A percentile compares a stretch with the other conserved stretches of the same genome.
These are phyloP conservation scores for Rhyacichthys aspro DNA, from an alignment of 2,797 vertebrate genomes.

Conservation along the genomic window DNA sequence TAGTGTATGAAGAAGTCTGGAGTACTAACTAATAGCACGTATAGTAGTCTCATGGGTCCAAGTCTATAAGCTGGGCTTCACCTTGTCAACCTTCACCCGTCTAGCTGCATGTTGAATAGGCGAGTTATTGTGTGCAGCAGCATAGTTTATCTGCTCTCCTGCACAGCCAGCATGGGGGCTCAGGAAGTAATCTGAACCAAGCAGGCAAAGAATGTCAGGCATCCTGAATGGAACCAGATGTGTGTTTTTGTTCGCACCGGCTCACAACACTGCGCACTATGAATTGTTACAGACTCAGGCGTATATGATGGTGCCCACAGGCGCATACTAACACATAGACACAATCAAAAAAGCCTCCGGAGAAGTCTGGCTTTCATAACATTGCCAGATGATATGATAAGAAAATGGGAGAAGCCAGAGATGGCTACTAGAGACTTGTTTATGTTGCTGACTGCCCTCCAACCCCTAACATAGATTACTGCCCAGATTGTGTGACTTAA, in stretches of 20 bases:
- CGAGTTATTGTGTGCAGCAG: constrained; percentile 56
- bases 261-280: constrained; percentile 6
- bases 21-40: constrained; percentile 10
- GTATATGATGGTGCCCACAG: constrained; percentile 9
- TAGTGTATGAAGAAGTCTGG: constrained; percentile 15
- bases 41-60: constrained; percentile 14
- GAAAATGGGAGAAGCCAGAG: constrained; percentile 27
- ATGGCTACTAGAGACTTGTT: constrained; percentile 46
- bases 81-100: constrained; percentile 24
- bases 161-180: constrained; percentile 59
- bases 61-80: constrained; percentile 44
- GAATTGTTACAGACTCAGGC: constrained; percentile 13
- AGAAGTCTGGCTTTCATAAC: constrained; percentile 49
- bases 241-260: constrained; percentile 46
- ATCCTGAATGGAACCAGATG: constrained; percentile 78
- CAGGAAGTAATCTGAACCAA: constrained; percentile 67
- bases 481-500: constrained; percentile 22
- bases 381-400: constrained; percentile 49
- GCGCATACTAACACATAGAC: neutral
- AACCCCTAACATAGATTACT: constrained; percentile 25
- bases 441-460: constrained; percentile 27
- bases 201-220: constrained; percentile 70
- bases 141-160: constrained; percentile 61
- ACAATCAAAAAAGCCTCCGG: constrained; percentile 31
- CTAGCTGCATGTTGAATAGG: constrained; percentile 48